These are phyloP conservation scores for Isurus oxyrinchus DNA, from an alignment of 2,113 vertebrate genomes.

Conservation along the genomic window DNA sequence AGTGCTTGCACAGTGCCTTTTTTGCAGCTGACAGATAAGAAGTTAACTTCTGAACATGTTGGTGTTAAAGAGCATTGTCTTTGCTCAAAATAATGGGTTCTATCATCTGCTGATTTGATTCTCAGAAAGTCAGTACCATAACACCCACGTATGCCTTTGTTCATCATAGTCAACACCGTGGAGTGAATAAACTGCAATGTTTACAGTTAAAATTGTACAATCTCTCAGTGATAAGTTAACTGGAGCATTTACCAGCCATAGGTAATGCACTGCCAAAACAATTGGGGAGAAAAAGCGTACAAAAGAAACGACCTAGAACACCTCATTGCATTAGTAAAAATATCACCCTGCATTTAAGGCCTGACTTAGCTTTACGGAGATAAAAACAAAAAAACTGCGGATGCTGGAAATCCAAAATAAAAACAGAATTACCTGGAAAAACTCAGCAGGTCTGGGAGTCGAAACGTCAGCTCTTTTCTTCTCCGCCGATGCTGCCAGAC, in stretches of 20 bases:
- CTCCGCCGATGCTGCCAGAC: no score
- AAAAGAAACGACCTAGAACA: background rate
- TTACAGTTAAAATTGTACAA: background rate
- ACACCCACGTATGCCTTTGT: background rate
- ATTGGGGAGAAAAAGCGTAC: background rate
- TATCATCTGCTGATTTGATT: background rate
- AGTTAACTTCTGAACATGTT: background rate
- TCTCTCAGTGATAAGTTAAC: background rate
- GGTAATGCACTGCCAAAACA: slow-evolving; percentile 3
- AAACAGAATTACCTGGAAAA: no score
- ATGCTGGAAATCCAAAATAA: no score
- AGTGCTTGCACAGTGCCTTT: background rate
- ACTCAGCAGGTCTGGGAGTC: no score
- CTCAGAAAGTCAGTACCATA: background rate
- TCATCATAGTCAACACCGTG: background rate
- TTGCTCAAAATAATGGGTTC: background rate
- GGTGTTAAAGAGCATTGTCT: background rate
- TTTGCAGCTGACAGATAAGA: no score
- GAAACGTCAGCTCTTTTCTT: no score
- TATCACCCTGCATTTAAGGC: background rate
- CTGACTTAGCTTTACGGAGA: background rate
- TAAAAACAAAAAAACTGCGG: no score
- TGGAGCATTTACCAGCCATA: background rate
- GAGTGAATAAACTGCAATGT: background rate
- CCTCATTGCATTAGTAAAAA: background rate